phyloP scores from a whole-genome alignment of 2,113 vertebrate species.

The Corythoichthys haematopterus region DNA sequence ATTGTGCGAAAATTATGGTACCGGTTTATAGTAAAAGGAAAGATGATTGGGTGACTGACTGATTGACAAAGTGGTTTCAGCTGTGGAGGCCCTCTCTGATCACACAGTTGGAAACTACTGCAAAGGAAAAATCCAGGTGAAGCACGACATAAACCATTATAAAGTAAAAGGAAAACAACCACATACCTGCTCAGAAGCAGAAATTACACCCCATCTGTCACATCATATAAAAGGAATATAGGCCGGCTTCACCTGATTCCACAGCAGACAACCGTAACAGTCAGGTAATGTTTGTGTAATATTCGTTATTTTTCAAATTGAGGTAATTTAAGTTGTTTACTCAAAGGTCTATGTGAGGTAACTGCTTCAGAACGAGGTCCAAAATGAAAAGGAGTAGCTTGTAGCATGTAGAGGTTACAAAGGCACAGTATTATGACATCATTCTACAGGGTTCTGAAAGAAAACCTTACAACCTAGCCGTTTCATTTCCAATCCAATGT shows the following conservation, averaged over 20 bases:
- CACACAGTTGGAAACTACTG: too few species aligned
- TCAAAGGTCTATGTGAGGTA: conserved; percentile 30
- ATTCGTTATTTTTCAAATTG: conserved; percentile 49
- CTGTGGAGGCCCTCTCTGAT: too few species aligned
- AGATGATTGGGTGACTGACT: too few species aligned
- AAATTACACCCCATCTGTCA: too few species aligned
- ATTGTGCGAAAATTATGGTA: too few species aligned
- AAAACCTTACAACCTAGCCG: conserved; percentile 15
- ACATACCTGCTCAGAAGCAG: too few species aligned
- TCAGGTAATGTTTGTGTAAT: conserved; percentile 49
- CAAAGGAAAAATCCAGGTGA: too few species aligned
- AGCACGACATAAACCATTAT: too few species aligned
- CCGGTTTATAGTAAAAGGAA: too few species aligned
- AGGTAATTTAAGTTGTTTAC: conserved; percentile 33
- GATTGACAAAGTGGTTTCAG: too few species aligned
- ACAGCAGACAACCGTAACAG: conserved; percentile 51
- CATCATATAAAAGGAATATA: conserved; percentile 8
- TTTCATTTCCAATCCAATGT: conserved; percentile 4
- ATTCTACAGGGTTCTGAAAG: conserved; percentile 18
- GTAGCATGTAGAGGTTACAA: conserved; percentile 12
- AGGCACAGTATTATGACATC: conserved; percentile 34
- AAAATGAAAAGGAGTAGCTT: conserved; percentile 41
- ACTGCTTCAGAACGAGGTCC: conserved; percentile 26
- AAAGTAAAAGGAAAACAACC: too few species aligned
- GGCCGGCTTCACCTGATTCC: conserved; percentile 22